Conservation (phyloP, 2,113 vertebrate genomes). For the Ailuropoda melanoleuca region DNA sequence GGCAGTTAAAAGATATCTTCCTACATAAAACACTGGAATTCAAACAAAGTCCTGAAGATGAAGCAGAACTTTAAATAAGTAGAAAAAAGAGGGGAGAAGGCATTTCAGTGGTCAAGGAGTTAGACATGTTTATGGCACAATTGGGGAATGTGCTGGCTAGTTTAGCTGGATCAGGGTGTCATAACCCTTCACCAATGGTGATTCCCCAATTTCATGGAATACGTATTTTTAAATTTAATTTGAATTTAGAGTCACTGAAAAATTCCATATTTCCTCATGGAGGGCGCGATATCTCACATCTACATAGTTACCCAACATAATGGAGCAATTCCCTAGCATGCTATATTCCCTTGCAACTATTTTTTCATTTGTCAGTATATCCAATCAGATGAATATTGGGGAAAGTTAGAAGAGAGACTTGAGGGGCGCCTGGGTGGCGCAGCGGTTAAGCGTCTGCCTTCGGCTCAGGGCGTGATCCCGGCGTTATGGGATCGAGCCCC, state of each 20-base stretch:
- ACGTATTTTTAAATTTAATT: neutral
- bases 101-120: neutral
- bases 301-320: neutral
- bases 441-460: too few species aligned
- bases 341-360: neutral
- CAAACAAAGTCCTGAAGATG: neutral
- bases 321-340: neutral
- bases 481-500: too few species aligned
- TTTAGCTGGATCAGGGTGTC: neutral
- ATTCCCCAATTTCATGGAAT: neutral
- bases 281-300: neutral
- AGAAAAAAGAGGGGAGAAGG: neutral
- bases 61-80: neutral
- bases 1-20: neutral
- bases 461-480: too few species aligned
- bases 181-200: neutral
- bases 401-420: neutral
- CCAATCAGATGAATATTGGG: neutral
- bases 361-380: neutral
- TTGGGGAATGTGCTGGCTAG: neutral
- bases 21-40: neutral
- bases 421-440: too few species aligned
- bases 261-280: neutral
- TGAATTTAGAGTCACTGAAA: neutral
- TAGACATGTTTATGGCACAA: neutral